Base-by-base conservation (phyloP, 2,888 invertebrate species). In the Panzeria rudis region DNA sequence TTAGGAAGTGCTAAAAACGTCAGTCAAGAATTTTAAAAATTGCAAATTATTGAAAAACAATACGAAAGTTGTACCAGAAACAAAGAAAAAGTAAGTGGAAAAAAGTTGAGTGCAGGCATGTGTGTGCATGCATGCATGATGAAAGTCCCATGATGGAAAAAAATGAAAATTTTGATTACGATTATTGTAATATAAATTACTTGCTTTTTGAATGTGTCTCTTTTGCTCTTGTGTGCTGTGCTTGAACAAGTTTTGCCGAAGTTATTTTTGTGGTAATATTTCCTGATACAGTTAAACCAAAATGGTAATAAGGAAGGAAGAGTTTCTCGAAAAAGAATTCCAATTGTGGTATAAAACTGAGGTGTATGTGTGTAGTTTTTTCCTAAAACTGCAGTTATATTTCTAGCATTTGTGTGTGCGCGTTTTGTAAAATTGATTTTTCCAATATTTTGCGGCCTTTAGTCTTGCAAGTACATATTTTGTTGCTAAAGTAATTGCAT, bases 381-480 rank as follows among this genome's bases (percentile, higher is more conserved):
- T 35, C 50, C 66, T 47, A 61, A 68, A 50, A 62, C n/a, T 71
- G 61, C 41, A 79, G 13, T 29, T 71, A 9, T 8, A 38, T 50
- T 47, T 20, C 2, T 72, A 7, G n/a, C 3, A n/a, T 52, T 54
- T 56, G 17, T 61, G 13, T 59, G n/a, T 29, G 4, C 47, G 20
- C 25, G 20, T 50, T 20, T 50, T 9, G 25, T 52, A 47, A 64
- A 83, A 83, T 83, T 83, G 82, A 83, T 83, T 83, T 82, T 83
- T 71, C 64, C 71, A 61, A 41, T 68, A 11, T 66, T 77, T 76
- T 61, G 15, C 41, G 20, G 56, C 54, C 54, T 38, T 69, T 52
- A 25, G 44, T 11, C 2, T 38, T 17, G n/a, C n/a, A n/a, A n/a
- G n/a, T 17, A 25, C 17, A 25, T 9, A 17, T 25, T 20, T 61